Percentiles rank a stretch among this genome's conserved stretches.
phyloP scores from a whole-genome alignment of 1,140 invertebrate genomes.

The Leptonema lineaticorne region DNA sequence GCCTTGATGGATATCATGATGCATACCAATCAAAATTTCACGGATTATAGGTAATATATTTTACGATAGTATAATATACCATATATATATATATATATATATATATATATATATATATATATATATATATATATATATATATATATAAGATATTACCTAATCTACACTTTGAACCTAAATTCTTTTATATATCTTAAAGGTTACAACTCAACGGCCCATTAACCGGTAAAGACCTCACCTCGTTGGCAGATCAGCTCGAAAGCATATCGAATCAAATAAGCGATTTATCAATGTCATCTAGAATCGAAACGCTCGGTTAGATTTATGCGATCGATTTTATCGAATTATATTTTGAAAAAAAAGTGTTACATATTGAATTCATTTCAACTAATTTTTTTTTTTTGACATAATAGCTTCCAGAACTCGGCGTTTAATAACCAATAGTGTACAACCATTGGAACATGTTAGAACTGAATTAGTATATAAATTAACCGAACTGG shows the following conservation, averaged over 20 bases:
- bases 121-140: too few species aligned
- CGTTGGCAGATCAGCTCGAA: conserved; percentile 72
- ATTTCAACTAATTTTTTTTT: neutral
- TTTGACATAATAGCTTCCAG: conserved; percentile 55
- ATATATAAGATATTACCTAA: too few species aligned
- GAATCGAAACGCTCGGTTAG: conserved; percentile 64
- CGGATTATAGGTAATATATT: conserved; percentile 63
- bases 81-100: neutral
- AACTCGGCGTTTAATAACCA: conserved; percentile 63
- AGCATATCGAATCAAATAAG: conserved; percentile 70
- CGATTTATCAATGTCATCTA: conserved; percentile 64
- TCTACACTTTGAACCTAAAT: too few species aligned
- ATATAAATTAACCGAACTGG: conserved; percentile 72
- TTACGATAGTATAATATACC: too few species aligned
- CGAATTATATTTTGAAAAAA: neutral
- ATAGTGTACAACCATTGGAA: conserved; percentile 68
- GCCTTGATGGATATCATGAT: conserved; percentile 65
- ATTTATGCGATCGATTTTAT: conserved; percentile 4
- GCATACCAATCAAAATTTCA: conserved; percentile 66
- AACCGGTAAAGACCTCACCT: conserved; percentile 68
- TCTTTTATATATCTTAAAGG: conserved; percentile 41
- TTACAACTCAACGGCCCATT: conserved; percentile 64
- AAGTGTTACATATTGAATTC: neutral
- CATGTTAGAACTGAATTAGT: conserved; percentile 68
- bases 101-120: too few species aligned